phyloP scores from a whole-genome alignment of 2,113 vertebrate genomes.

The Phalacrocorax brasilianus region DNA sequence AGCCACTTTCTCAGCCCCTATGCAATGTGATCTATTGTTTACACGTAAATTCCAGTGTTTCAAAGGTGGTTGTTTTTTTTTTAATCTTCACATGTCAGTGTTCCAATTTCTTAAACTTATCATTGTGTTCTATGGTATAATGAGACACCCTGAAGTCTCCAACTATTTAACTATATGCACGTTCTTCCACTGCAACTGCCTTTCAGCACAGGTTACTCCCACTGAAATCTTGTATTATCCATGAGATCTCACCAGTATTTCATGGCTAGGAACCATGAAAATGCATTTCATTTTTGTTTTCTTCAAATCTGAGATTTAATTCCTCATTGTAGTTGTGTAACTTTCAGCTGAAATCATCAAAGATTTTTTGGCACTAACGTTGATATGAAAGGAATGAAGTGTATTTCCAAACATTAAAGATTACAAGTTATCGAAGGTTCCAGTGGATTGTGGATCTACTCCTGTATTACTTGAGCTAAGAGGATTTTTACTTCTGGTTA shows the following conservation, averaged over 20 bases:
- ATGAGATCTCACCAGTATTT: not conserved
- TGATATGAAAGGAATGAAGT: not conserved
- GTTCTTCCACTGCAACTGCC: not conserved
- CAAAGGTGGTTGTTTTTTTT: not conserved
- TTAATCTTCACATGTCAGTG: not conserved
- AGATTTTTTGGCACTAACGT: not conserved
- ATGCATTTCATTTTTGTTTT: not conserved
- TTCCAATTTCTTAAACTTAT: not conserved
- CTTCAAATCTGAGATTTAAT: not conserved
- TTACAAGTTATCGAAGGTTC: not conserved
- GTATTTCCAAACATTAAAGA: not conserved
- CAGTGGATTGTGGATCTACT: not conserved
- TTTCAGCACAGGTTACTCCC: not conserved
- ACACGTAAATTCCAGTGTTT: not conserved
- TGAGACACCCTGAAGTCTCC: not conserved
- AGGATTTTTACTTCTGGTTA: not conserved
- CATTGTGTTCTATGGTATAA: not conserved
- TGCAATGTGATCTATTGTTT: not conserved
- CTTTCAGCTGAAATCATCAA: not conserved
- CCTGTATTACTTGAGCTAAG: not conserved
- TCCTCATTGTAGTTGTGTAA: not conserved
- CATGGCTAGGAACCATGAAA: not conserved
- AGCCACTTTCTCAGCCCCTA: not conserved
- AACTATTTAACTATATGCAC: not conserved
- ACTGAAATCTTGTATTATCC: not conserved